Percentiles rank a stretch among this genome's conserved stretches.
phyloP scores from a whole-genome alignment of 2,888 invertebrate genomes.

The Meiosimyza decipiens region DNA sequence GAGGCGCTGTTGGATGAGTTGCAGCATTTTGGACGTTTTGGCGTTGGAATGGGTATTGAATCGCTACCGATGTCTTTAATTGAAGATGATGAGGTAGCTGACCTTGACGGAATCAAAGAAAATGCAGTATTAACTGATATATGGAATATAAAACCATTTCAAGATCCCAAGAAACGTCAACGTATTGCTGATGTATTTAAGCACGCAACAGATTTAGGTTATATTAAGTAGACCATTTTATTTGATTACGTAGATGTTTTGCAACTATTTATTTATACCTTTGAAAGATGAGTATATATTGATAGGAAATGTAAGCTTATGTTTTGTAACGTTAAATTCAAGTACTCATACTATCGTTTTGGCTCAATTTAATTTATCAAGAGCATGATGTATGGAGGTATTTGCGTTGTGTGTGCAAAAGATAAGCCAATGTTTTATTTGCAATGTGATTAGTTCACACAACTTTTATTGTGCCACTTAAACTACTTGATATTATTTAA shows the following conservation, averaged over 20 bases:
- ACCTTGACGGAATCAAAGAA: conserved; percentile 66
- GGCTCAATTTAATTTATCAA: too few relatives aligned
- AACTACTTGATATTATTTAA: too few relatives aligned
- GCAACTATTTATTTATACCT: too few relatives aligned
- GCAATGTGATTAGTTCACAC: too few relatives aligned
- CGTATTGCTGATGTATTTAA: conserved; percentile 75
- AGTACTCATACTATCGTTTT: not conserved
- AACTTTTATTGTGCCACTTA: too few relatives aligned
- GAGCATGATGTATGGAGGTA: too few relatives aligned
- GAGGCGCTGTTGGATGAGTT: conserved; percentile 64
- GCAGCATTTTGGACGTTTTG: conserved; percentile 67
- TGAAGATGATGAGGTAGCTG: conserved; percentile 69
- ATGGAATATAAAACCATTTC: conserved; percentile 74
- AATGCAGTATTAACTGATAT: conserved; percentile 70
- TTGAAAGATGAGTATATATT: too few relatives aligned
- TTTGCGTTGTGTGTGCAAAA: too few relatives aligned
- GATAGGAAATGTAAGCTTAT: too few relatives aligned
- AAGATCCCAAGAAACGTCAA: conserved; percentile 71
- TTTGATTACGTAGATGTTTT: too few relatives aligned
- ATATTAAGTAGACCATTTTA: conserved; percentile 55
- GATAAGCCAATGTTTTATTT: too few relatives aligned
- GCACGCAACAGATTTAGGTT: conserved; percentile 74
- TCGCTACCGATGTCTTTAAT: conserved; percentile 69
- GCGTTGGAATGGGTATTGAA: conserved; percentile 70
- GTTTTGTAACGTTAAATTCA: not conserved